Conservation (phyloP, 2,113 vertebrate species). For the Actenoides hombroni region DNA sequence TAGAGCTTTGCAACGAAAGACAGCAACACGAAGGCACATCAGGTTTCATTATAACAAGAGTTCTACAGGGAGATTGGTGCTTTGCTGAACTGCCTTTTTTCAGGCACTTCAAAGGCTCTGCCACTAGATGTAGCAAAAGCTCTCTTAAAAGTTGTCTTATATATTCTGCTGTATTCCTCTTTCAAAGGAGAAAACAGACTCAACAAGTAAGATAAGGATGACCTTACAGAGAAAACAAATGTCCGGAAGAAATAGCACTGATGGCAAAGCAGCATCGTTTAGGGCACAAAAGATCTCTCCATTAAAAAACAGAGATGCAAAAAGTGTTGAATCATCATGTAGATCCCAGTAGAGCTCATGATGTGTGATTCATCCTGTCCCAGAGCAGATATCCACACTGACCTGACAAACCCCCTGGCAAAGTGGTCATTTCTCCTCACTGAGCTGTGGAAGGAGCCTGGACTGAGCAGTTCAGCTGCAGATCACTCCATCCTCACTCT, state of each 20-base stretch:
- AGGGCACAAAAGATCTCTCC: not conserved
- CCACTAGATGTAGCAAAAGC: constrained; percentile 67
- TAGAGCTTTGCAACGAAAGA: not conserved
- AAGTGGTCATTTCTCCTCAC: not conserved
- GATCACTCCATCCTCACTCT: not conserved
- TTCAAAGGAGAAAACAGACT: not conserved
- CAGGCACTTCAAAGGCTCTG: not conserved
- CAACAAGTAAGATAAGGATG: not conserved
- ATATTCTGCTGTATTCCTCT: not conserved
- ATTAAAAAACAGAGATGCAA: not conserved
- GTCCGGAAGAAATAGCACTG: not conserved
- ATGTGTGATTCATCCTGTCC: not conserved
- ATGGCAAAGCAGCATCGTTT: not conserved
- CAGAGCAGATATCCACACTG: not conserved
- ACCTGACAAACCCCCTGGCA: not conserved
- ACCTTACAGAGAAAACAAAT: not conserved
- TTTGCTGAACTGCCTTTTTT: not conserved
- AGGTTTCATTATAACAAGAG: not conserved
- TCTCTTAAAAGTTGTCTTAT: not conserved
- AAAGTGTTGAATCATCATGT: not conserved
- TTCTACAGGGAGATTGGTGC: not conserved
- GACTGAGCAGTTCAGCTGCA: not conserved
- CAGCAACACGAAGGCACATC: not conserved
- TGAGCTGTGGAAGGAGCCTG: not conserved
- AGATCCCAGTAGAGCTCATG: not conserved